phyloP scores from a whole-genome alignment of 2,888 invertebrate species.

The Xestia sexstrigata region DNA sequence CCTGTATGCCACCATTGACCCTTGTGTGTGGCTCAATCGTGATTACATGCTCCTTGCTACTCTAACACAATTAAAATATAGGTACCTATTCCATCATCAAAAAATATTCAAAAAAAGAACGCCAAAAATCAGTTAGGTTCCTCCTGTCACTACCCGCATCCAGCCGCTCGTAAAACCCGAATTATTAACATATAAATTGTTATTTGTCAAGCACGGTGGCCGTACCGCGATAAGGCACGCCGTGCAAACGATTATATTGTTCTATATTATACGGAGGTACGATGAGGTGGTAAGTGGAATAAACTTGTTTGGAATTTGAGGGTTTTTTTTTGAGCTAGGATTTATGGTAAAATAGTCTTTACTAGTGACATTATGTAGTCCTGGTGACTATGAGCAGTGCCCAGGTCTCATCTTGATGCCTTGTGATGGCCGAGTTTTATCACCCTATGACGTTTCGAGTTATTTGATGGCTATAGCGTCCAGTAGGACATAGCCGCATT shows the following conservation, averaged over 20 bases:
- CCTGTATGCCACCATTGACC: too few species aligned
- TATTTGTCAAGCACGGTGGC: slow-evolving; percentile 72
- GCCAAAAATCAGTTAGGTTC: slow-evolving; percentile 45
- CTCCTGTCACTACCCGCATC: slow-evolving; percentile 60
- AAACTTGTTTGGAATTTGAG: slow-evolving; percentile 48
- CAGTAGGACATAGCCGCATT: not conserved
- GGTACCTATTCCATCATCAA: slow-evolving; percentile 8
- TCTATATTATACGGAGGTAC: slow-evolving; percentile 44
- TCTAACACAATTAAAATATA: not conserved
- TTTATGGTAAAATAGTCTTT: not conserved
- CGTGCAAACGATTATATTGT: slow-evolving; percentile 64
- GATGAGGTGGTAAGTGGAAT: slow-evolving; percentile 50
- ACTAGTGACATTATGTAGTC: not conserved
- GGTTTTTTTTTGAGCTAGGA: slow-evolving; percentile 9
- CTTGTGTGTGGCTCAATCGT: not conserved
- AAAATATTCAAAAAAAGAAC: slow-evolving; percentile 45
- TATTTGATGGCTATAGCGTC: not conserved
- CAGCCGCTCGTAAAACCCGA: slow-evolving; percentile 66
- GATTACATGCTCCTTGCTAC: not conserved
- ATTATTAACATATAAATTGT: slow-evolving; percentile 83
- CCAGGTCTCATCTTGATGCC: not conserved
- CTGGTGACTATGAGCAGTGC: not conserved
- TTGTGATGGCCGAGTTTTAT: not conserved
- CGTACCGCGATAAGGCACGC: slow-evolving; percentile 71
- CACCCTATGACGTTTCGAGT: not conserved